These are phyloP conservation scores for Tineola bisselliella DNA, from an alignment of 2,888 invertebrate genomes.

Conservation along the genomic window DNA sequence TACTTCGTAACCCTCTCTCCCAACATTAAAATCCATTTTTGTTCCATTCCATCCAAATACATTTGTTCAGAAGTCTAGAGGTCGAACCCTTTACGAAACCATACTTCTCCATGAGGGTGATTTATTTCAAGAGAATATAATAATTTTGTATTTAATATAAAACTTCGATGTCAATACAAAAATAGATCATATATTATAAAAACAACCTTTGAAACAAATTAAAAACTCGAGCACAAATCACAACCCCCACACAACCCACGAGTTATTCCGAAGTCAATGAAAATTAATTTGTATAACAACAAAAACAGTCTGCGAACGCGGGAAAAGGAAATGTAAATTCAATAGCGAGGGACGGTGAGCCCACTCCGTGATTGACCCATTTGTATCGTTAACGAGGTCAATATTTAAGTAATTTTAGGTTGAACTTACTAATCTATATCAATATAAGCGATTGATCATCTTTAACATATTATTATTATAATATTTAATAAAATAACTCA, in stretches of 20 bases:
- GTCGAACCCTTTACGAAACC: background rate
- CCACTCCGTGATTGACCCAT: constrained; percentile 30
- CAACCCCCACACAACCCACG: background rate
- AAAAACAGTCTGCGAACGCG: constrained; percentile 30
- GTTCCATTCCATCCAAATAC: no score
- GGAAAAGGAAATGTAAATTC: constrained; percentile 35
- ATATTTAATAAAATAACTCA: no score
- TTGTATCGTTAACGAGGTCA: constrained; percentile 30
- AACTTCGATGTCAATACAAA: no score
- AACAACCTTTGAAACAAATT: no score
- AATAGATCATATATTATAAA: no score
- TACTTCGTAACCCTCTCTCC: background rate
- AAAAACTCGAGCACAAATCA: no score
- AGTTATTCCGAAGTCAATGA: background rate
- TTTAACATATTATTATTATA: no score
- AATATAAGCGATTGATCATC: background rate
- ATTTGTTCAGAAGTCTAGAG: background rate
- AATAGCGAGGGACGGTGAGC: constrained; percentile 33
- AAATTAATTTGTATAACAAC: constrained; percentile 10
- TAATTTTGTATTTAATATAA: no score
- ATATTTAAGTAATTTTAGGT: background rate
- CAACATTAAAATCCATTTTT: background rate
- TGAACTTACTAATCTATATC: background rate
- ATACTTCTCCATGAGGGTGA: background rate
- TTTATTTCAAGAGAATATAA: background rate